These are phyloP conservation scores for Geotrypetes seraphini DNA, from an alignment of 2,797 vertebrate genomes.

Conservation along the genomic window DNA sequence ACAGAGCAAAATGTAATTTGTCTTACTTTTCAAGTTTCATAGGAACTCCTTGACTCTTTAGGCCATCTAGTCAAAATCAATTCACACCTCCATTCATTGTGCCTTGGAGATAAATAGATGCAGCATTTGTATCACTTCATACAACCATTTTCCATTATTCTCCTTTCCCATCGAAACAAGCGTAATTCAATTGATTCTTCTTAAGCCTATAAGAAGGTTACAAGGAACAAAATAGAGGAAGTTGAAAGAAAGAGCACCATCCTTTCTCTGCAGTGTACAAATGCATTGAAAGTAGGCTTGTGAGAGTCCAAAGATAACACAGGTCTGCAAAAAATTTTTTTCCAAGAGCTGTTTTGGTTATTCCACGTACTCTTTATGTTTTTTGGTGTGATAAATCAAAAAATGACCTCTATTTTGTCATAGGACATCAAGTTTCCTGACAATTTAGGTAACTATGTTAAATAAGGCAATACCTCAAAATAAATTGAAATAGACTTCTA, in stretches of 20 bases:
- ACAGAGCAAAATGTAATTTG: conserved; percentile 37
- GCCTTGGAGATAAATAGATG: conserved; percentile 21
- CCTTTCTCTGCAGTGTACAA: not conserved
- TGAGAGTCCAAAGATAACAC: not conserved
- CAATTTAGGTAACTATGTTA: no score
- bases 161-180: conserved; percentile 18
- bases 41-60: conserved; percentile 21
- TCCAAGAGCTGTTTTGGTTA: no score
- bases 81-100: conserved; percentile 42
- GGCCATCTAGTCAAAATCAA: conserved; percentile 40
- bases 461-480: no score
- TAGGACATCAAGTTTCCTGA: no score
- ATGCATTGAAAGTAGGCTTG: not conserved
- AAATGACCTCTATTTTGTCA: no score
- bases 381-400: no score
- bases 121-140: conserved; percentile 14
- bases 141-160: conserved; percentile 22
- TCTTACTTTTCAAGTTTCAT: conserved; percentile 44
- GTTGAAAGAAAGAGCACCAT: not conserved
- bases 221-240: conserved; percentile 4
- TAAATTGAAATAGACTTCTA: no score
- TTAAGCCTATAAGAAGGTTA: not conserved
- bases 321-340: no score
- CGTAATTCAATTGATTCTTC: conserved; percentile 20
- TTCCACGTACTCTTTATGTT: no score